Conservation (phyloP, 2,113 vertebrate genomes). For the Lagenorhynchus albirostris region DNA sequence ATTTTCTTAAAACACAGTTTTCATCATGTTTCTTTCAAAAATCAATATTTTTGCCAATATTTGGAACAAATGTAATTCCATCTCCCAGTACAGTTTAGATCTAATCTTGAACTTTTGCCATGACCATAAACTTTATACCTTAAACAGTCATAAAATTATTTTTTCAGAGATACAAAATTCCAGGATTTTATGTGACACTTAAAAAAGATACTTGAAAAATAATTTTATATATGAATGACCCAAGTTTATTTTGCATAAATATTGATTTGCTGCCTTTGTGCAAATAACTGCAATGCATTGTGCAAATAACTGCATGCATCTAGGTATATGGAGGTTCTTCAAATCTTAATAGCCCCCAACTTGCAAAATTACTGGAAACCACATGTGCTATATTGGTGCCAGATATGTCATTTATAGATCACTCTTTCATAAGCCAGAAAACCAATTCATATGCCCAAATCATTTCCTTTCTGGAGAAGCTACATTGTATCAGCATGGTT, state of each 20-base stretch:
- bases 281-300: background rate
- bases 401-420: conserved; percentile 51
- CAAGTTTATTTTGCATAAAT: background rate
- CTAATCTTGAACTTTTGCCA: conserved; percentile 38
- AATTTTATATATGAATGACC: conserved; percentile 15
- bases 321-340: conserved; percentile 2
- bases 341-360: conserved; percentile 63
- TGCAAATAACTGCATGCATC: background rate
- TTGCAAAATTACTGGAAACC: conserved; percentile 49
- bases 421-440: conserved; percentile 62
- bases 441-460: conserved; percentile 59
- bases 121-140: background rate
- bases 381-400: conserved; percentile 11
- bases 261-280: conserved; percentile 38
- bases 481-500: conserved; percentile 66
- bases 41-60: conserved; percentile 33
- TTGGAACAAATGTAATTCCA: conserved; percentile 11
- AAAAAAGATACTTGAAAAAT: conserved; percentile 7
- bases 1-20: conserved; percentile 39
- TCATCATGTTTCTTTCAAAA: conserved; percentile 25
- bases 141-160: conserved; percentile 30
- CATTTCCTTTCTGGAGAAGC: conserved; percentile 74
- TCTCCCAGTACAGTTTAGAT: background rate
- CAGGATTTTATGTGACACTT: conserved; percentile 24
- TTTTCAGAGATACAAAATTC: conserved; percentile 22